Conservation (phyloP, 2,113 vertebrate genomes). For the Oceanites oceanicus region DNA sequence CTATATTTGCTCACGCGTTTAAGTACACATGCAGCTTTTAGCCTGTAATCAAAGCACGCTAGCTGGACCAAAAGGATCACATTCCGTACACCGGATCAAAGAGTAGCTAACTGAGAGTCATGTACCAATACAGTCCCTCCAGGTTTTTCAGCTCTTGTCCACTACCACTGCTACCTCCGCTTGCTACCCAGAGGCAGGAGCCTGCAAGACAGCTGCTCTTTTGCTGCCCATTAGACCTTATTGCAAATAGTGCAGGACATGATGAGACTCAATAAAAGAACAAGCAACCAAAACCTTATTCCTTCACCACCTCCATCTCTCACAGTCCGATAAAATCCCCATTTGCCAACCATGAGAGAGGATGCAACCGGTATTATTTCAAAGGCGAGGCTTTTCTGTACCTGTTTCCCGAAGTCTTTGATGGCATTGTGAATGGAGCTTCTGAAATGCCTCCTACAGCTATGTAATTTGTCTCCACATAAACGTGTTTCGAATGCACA, state of each 20-base stretch:
- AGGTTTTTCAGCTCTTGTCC: background rate
- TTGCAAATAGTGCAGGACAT: background rate
- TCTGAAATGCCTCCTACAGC: slow-evolving; percentile 32
- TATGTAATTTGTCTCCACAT: slow-evolving; percentile 3
- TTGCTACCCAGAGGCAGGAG: background rate
- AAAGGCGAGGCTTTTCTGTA: background rate
- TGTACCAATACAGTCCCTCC: background rate
- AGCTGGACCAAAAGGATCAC: slow-evolving; percentile 14
- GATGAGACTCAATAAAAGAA: background rate
- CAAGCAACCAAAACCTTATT: background rate
- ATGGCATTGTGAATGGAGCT: background rate
- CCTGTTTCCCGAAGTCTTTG: background rate
- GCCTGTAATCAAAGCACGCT: slow-evolving; percentile 23
- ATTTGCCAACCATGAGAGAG: background rate
- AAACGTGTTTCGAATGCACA: background rate
- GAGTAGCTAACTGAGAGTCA: background rate
- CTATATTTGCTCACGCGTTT: slow-evolving; percentile 46
- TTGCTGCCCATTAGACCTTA: background rate
- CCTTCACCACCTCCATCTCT: background rate
- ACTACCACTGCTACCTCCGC: background rate
- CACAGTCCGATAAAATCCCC: background rate
- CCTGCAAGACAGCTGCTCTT: background rate
- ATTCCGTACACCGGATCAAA: slow-evolving; percentile 35
- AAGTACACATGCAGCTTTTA: slow-evolving; percentile 30
- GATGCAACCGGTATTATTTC: background rate